These are phyloP conservation scores for Temnothorax ravouxi DNA, from an alignment of 2,888 invertebrate genomes.

Conservation along the genomic window DNA sequence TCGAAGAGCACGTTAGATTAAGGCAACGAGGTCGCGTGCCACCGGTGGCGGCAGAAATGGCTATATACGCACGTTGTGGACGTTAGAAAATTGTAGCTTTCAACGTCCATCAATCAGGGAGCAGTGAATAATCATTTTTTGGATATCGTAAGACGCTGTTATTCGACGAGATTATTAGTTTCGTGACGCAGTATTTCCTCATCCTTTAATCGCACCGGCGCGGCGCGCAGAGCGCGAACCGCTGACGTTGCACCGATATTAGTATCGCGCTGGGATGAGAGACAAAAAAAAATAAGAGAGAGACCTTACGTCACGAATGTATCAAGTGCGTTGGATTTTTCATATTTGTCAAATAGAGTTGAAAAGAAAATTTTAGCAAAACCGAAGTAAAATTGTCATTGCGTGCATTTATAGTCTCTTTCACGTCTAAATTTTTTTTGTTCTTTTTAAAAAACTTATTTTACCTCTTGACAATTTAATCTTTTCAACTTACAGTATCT, in stretches of 20 bases:
- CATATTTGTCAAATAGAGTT: background rate
- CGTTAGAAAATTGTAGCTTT: slow-evolving; percentile 25
- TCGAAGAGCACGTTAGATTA: slow-evolving; percentile 78
- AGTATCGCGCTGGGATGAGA: background rate
- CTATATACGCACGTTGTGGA: slow-evolving; percentile 59
- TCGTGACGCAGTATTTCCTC: background rate
- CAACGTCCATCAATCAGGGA: slow-evolving; percentile 50
- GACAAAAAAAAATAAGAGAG: background rate
- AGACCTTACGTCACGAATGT: background rate
- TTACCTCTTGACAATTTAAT: background rate
- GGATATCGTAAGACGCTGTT: background rate
- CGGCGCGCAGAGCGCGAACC: background rate
- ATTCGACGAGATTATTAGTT: slow-evolving; percentile 23
- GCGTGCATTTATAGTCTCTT: background rate
- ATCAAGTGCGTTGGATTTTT: background rate
- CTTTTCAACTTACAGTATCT: background rate
- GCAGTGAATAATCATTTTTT: slow-evolving; percentile 39
- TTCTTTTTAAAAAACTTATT: background rate
- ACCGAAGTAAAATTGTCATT: background rate
- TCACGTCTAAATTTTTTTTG: background rate
- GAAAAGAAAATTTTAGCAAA: background rate
- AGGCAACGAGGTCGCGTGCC: slow-evolving; percentile 84
- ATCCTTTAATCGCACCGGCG: background rate
- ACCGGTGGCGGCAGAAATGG: slow-evolving; percentile 59
- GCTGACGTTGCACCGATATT: slow-evolving; percentile 15